Evolutionary conservation across 1,140 invertebrate species (phyloP).

Genomic region (Lycorma delicatula): DNA sequence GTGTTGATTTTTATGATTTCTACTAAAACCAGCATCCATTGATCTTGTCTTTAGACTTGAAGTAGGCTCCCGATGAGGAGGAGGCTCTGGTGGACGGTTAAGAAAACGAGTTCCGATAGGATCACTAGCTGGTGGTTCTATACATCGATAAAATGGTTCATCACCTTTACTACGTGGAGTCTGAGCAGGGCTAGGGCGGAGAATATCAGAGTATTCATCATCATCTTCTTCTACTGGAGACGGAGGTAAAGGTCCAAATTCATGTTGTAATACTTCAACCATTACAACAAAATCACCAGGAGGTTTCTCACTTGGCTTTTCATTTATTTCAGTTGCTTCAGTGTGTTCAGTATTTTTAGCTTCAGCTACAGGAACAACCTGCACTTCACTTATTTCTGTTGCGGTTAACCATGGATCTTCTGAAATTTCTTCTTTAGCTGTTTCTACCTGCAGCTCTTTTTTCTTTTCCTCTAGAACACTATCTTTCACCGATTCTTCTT

Average conservation of each 20-base stretch:
- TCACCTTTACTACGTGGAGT: constrained; percentile 35
- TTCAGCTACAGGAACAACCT: constrained; percentile 23
- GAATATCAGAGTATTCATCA: constrained; percentile 61
- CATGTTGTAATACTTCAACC: constrained; percentile 39
- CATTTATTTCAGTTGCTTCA: background rate
- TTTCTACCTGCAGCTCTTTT: constrained; percentile 10
- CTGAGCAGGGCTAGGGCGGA: constrained; percentile 39
- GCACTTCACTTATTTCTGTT: constrained; percentile 23
- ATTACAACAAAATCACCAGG: constrained; percentile 29
- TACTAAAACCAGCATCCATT: constrained; percentile 56
- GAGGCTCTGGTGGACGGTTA: constrained; percentile 43
- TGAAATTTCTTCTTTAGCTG: constrained; percentile 14
- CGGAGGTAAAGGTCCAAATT: constrained; percentile 69
- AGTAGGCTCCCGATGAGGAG: constrained; percentile 56
- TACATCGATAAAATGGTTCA: constrained; percentile 30
- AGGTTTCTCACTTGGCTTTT: constrained; percentile 26
- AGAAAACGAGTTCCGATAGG: constrained; percentile 24
- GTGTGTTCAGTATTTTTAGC: background rate
- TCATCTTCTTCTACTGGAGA: constrained; percentile 67
- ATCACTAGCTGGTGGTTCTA: constrained; percentile 28
- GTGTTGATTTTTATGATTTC: constrained; percentile 27
- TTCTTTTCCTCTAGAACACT: constrained; percentile 7
- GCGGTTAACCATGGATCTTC: constrained; percentile 24
- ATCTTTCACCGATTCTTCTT: background rate
- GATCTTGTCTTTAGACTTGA: constrained; percentile 67